Percentiles rank a stretch among this genome's conserved stretches.
Evolutionary conservation across 2,113 vertebrate genomes (phyloP).

Genomic region (Anolis sagrei): DNA sequence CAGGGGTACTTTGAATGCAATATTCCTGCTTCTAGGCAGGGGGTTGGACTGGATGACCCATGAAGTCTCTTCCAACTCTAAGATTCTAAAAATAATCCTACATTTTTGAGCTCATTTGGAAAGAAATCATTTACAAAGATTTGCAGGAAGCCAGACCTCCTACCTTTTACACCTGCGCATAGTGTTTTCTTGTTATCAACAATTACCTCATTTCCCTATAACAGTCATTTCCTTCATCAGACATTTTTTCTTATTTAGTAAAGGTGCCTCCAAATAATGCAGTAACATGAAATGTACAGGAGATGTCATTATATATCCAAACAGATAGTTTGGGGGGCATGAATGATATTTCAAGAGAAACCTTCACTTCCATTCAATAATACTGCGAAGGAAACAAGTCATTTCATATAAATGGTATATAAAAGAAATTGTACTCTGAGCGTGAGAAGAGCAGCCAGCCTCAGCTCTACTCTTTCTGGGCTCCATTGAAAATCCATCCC

Average conservation of each 20-base stretch:
- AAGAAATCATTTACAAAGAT: background rate
- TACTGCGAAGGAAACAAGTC: background rate
- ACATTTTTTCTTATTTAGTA: too few relatives aligned
- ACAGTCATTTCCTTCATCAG: too few relatives aligned
- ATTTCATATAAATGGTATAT: background rate
- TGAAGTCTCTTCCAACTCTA: too few relatives aligned
- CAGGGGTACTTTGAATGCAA: too few relatives aligned
- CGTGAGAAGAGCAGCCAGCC: too few relatives aligned
- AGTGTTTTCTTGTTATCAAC: background rate
- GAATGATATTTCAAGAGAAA: background rate
- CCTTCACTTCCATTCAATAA: background rate
- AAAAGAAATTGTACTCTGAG: background rate
- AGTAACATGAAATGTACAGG: conserved; percentile 9
- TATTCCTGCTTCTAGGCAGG: too few relatives aligned
- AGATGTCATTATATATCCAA: background rate
- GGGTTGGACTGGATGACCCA: too few relatives aligned
- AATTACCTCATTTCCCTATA: background rate
- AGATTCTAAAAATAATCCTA: too few relatives aligned
- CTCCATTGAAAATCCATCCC: too few relatives aligned
- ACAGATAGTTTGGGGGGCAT: background rate
- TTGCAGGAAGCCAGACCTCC: background rate
- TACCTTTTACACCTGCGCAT: background rate
- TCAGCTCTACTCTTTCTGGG: too few relatives aligned
- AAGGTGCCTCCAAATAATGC: background rate
- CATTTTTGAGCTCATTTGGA: too few relatives aligned